A percentile compares a stretch with the other conserved stretches of the same genome.
These are phyloP conservation scores for Popillia japonica DNA, from an alignment of 1,140 invertebrate genomes.

Conservation along the genomic window DNA sequence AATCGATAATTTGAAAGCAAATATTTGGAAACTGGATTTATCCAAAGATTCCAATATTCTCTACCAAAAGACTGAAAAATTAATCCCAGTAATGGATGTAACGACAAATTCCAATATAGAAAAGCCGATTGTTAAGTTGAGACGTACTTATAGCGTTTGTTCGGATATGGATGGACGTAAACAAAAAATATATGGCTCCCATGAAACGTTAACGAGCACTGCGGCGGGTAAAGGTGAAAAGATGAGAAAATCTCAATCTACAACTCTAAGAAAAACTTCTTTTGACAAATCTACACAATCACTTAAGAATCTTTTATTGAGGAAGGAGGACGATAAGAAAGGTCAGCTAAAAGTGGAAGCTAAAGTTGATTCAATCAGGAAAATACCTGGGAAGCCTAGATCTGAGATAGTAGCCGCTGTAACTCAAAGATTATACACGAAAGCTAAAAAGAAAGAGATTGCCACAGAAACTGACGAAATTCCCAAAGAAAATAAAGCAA, in stretches of 20 bases:
- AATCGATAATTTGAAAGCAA: background rate
- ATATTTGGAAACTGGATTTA: slow-evolving; percentile 31
- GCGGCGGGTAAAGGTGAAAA: slow-evolving; percentile 37
- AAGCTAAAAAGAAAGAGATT: slow-evolving; percentile 67
- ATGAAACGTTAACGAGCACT: slow-evolving; percentile 48
- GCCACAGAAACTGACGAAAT: slow-evolving; percentile 58
- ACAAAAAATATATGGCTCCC: slow-evolving; percentile 46
- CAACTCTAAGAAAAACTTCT: slow-evolving; percentile 46
- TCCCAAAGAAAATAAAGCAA: slow-evolving; percentile 43
- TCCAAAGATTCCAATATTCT: background rate
- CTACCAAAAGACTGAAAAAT: slow-evolving; percentile 45
- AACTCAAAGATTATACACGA: slow-evolving; percentile 71
- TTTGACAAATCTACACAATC: slow-evolving; percentile 45
- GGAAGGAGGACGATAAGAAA: slow-evolving; percentile 41
- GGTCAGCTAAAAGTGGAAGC: slow-evolving; percentile 44
- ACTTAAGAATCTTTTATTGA: slow-evolving; percentile 40
- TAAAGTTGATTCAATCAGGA: slow-evolving; percentile 50
- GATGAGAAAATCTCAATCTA: slow-evolving; percentile 42
- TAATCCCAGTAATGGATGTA: slow-evolving; percentile 56
- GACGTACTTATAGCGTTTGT: slow-evolving; percentile 49
- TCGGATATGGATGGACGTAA: slow-evolving; percentile 45
- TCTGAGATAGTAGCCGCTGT: slow-evolving; percentile 75
- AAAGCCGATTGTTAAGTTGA: slow-evolving; percentile 43
- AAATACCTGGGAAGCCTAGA: slow-evolving; percentile 53
- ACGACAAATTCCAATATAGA: slow-evolving; percentile 42